A percentile compares a stretch with the other conserved stretches of the same genome.
Evolutionary conservation across 2,797 vertebrate genomes (phyloP).

Genomic region (Falco berigora): DNA sequence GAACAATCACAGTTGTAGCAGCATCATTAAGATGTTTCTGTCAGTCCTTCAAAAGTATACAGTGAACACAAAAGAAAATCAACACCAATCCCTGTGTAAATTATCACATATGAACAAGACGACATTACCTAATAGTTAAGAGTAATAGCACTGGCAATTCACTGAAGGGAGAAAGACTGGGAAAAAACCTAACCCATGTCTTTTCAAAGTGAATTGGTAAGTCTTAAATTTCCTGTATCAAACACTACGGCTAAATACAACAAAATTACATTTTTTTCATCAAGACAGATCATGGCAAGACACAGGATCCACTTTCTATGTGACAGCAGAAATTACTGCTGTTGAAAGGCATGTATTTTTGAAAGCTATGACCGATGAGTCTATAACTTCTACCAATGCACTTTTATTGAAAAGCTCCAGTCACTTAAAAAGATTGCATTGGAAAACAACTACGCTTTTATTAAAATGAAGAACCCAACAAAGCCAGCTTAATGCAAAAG

Average conservation of each 20-base stretch:
- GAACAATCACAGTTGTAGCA: not conserved
- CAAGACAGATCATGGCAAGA: not conserved
- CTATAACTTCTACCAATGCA: not conserved
- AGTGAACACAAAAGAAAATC: not conserved
- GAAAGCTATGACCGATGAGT: not conserved
- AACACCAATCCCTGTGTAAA: not conserved
- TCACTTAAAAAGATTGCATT: not conserved
- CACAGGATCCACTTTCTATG: not conserved
- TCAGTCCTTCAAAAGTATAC: not conserved
- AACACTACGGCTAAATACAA: not conserved
- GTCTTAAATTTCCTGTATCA: not conserved
- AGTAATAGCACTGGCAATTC: not conserved
- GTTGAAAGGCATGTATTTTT: not conserved
- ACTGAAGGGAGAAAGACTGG: not conserved
- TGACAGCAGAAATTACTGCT: not conserved
- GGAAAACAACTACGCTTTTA: not conserved
- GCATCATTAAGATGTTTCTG: not conserved
- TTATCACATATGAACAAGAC: not conserved
- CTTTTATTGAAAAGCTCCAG: not conserved
- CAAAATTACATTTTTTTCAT: not conserved
- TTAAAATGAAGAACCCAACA: not conserved
- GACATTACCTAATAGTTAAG: not conserved
- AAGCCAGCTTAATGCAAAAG: not conserved
- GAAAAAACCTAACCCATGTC: accelerated
- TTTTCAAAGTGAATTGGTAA: not conserved